Evolutionary conservation across 2,797 vertebrate species (phyloP).

Genomic region (Thamnophis elegans): DNA sequence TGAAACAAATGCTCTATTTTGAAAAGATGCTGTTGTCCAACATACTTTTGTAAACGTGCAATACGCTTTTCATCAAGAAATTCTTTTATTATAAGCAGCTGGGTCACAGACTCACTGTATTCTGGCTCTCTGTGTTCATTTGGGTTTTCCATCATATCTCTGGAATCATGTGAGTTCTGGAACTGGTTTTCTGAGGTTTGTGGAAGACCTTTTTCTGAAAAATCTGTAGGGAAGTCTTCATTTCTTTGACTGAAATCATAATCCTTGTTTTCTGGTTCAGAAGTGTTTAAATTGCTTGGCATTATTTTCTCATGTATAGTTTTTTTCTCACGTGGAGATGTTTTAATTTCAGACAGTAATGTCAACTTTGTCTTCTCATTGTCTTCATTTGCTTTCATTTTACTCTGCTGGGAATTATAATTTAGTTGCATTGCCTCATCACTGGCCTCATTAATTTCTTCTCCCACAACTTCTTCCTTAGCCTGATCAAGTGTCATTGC

Average conservation of each 20-base stretch:
- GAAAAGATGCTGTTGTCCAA: conserved; percentile 75
- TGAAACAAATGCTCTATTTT: conserved; percentile 85
- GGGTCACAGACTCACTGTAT: conserved; percentile 72
- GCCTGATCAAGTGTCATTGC: conserved; percentile 21
- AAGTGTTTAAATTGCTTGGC: background rate
- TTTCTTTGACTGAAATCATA: conserved; percentile 19
- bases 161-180: background rate
- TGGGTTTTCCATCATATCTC: background rate
- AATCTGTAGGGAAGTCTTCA: background rate
- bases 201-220: background rate
- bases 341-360: background rate
- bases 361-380: background rate
- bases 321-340: background rate
- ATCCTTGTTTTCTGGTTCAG: background rate
- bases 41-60: conserved; percentile 74
- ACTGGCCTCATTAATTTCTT: background rate
- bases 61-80: conserved; percentile 80
- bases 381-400: background rate
- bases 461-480: background rate
- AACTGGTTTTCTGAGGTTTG: conserved; percentile 13
- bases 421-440: accelerated
- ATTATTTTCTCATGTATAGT: conserved; percentile 30
- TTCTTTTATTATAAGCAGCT: conserved; percentile 76
- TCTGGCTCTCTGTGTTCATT: conserved; percentile 39
- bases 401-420: background rate